Base-by-base conservation (phyloP, 1,140 invertebrate genomes). In the Vanessa tameamea region DNA sequence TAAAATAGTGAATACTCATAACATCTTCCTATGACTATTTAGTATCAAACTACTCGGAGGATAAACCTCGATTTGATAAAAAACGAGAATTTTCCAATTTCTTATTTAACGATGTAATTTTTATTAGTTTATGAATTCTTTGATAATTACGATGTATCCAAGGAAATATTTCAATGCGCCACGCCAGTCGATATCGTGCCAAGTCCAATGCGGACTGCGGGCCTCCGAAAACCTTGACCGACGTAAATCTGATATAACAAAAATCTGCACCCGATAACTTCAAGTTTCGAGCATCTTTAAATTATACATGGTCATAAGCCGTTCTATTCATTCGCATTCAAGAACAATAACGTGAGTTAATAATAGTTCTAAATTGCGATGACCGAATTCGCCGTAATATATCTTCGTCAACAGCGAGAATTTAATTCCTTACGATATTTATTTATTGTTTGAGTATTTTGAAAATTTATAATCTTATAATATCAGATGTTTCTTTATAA, bases 211-310 rank as follows among this genome's bases (percentile, higher is more conserved):
- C 83, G 82, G 79, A 86, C 82, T 84, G 86, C 86, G 85, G 87
- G 84, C 78, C 84, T 83, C 82, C 73, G 57, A 78, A 82, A 89
- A 82, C 89, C 89, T 91, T 91, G 89, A 91, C 88, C 85, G 81
- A 74, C 68, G 72, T 16, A 23, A 57, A 69, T 69, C 66, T 59
- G 66, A 69, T 55, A 67, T 53, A 67, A 37, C 9, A n/a, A 57
- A 55, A 59, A n/a, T 50, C 51, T 69, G 37, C 51, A 68, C 66
- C 66, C 31, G 47, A 57, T 55, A 57, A 68, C 13, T 68, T 68
- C 50, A 53, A 57, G 16, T 69, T 43, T 69, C 8, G 57, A 59
- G 55, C 66, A 15, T 69, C 66, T 69, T 47, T 15, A 72, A 64
- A 65, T 26, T 47, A 37, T 72, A 47, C 50, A 55, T 43, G 69